These are phyloP conservation scores for Meleagris gallopavo DNA, from an alignment of 2,113 vertebrate genomes.

Conservation along the genomic window DNA sequence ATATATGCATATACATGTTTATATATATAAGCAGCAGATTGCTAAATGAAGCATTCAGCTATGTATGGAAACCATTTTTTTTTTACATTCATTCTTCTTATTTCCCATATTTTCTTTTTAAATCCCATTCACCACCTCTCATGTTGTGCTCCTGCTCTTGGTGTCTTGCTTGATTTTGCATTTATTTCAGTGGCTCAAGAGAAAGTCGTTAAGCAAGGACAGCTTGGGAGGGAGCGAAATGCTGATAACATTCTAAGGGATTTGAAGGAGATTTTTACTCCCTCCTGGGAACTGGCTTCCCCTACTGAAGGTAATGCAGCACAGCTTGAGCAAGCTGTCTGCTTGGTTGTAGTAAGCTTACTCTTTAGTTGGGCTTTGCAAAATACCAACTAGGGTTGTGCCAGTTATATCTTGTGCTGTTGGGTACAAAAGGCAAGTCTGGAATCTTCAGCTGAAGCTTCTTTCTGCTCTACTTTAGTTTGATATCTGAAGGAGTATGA, in stretches of 20 bases:
- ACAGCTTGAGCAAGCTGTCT: constrained; percentile 36
- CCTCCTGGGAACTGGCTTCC: constrained; percentile 81
- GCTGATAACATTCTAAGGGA: constrained; percentile 82
- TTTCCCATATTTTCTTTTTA: not conserved
- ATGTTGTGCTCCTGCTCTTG: not conserved
- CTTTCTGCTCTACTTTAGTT: not conserved
- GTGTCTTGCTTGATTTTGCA: constrained; percentile 57
- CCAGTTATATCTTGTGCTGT: not conserved
- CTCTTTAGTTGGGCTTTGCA: constrained; percentile 57
- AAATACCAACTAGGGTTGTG: constrained; percentile 52
- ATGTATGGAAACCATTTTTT: not conserved
- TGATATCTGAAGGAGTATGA: not conserved
- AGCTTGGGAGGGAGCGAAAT: constrained; percentile 78
- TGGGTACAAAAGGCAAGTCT: not conserved
- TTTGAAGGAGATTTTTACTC: constrained; percentile 84
- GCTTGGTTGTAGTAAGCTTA: constrained; percentile 52
- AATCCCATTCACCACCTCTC: not conserved
- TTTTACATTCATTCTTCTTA: not conserved
- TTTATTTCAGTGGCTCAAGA: constrained; percentile 75
- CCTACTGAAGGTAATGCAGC: constrained; percentile 80
- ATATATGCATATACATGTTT: not conserved
- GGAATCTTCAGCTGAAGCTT: not conserved
- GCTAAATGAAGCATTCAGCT: not conserved
- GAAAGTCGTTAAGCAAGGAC: constrained; percentile 72
- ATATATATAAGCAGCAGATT: constrained; percentile 1